Evolutionary conservation across 2,797 vertebrate genomes (phyloP), one percentile per base, ranked within the genome.

Genomic region (Darevskia nairensis): DNA sequence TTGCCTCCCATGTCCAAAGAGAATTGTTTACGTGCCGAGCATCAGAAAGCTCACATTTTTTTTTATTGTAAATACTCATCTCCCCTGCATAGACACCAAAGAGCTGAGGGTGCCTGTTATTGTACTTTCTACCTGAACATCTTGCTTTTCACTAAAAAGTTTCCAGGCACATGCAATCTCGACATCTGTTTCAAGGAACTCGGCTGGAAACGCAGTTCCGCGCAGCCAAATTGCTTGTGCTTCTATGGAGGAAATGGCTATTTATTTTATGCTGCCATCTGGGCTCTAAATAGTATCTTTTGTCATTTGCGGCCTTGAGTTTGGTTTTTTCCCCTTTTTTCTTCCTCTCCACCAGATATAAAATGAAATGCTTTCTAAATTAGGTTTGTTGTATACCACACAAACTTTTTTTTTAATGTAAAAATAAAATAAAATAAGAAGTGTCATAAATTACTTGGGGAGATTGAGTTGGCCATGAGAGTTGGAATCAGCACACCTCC

Each of bases 261-360:
- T 97, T 97, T 97, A 96, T 97, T 97, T 97, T 97, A 97, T 96
- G 96, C 94, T 93, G 93, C 97, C 97, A 97, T 97, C 97, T 97
- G 97, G 96, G 95, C 95, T 97, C 95, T 96, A 96, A 97, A 96
- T 92, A 96, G 94, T 87, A 93, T 96, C 95, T 95, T 97, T 96
- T 97, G 94, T 96, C 95, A 96, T 96, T 97, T 95, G 94, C 92
- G 91, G 90, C 94, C 94, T 96, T 96, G 69, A 59, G 90, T 97
- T 97, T 96, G 88, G 89, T 90, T 96, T 93, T 23, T 19, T 6
- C 9, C 29, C 35, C 6, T 74, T 35, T 74, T 32, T 74, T 95
- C 94, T 87, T 88, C 86, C 82, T 84, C 90, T 93, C 91, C 32
- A 59, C 92, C 91, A 92, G 93, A 86, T 88, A 94, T 84, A 94